Evolutionary conservation across 2,113 vertebrate species (phyloP), one percentile per base, ranked within the genome.

Genomic region (Coryphaenoides rupestris): DNA sequence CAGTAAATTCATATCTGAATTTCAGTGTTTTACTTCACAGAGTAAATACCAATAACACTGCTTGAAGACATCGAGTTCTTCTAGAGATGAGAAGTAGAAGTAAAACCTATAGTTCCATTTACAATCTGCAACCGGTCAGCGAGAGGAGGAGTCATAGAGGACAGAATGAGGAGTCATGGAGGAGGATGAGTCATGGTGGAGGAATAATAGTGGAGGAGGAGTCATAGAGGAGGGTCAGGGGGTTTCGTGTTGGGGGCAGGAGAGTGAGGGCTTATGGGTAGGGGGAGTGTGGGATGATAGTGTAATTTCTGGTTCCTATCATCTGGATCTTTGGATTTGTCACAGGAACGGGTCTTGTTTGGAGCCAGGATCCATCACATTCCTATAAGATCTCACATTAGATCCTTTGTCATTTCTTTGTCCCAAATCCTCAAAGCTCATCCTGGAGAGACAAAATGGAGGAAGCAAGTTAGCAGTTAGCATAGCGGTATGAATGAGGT

Each of bases 11-110:
- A 47, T 23, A 22, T 69, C 53, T 72, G 33, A 40, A 40, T 40
- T 63, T 19, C 54, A 60, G 57, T 19, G 82, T 76, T 81, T 86
- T 88, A 86, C 81, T 75, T 85, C 82, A 85, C 74, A 85, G 83
- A 87, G 83, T 84, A 86, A 86, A 87, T 87, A 84, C 49, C 65
- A 80, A 84, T 70, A 53, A 72, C 80, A 68, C 80, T 77, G 76
- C 49, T 13, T 61, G n/a, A 22, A 17, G 56, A 64, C 68, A 63
- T 16, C 13, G 13, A 40, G 13, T 9, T 12, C 33, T 40, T 40
- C 33, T 54, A 68, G 26, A 54, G 57, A 66, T 72, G 60, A 50
- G 17, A 56, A 73, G 53, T 66, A 50, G 17, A 56, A 73, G 53
- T 66, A 69, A 67, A 55, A 69, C 9, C 24, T n/a, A 26, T 4